Conservation (phyloP, 2,797 vertebrate species). For the Ispidina picta region DNA sequence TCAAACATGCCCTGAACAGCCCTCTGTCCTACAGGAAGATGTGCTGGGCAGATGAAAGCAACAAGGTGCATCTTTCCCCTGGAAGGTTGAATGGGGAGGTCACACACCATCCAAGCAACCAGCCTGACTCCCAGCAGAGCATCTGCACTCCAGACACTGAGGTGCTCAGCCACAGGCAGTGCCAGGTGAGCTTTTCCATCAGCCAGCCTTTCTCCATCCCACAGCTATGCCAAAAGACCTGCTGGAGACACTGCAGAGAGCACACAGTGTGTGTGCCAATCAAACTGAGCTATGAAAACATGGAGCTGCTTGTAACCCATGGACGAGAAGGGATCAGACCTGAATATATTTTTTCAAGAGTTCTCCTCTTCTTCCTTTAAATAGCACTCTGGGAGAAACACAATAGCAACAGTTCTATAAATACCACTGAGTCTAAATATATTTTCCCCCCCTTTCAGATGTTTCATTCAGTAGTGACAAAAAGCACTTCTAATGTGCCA, state of each 20-base stretch:
- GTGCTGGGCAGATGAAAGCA: background rate
- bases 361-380: background rate
- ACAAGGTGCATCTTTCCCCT: background rate
- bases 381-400: background rate
- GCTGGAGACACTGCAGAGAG: background rate
- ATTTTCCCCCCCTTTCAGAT: background rate
- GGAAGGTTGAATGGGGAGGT: background rate
- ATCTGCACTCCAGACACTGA: background rate
- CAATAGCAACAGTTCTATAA: background rate
- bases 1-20: background rate
- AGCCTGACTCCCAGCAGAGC: background rate
- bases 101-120: background rate
- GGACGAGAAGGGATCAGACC: background rate
- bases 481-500: background rate
- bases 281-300: background rate
- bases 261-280: background rate
- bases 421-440: background rate
- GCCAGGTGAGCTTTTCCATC: background rate
- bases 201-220: background rate
- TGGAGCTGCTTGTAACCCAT: background rate
- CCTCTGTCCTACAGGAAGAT: background rate
- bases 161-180: background rate
- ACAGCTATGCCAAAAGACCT: background rate
- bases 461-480: background rate
- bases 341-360: background rate